These are phyloP conservation scores for Hippopotamyrus pictus DNA, from an alignment of 2,797 vertebrate genomes.

Conservation along the genomic window DNA sequence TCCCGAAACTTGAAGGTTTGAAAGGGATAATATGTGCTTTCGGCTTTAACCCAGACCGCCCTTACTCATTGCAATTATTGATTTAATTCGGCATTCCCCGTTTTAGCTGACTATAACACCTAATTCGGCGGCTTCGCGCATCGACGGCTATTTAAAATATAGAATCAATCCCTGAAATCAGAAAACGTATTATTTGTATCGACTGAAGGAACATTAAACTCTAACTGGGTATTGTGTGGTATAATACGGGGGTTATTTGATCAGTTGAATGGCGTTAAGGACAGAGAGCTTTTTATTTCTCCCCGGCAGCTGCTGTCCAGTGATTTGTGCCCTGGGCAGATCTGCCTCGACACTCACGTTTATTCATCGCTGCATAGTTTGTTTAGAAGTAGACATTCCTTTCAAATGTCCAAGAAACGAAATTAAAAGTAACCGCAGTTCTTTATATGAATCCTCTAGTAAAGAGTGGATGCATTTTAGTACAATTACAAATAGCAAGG, in stretches of 20 bases:
- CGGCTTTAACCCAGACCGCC: background rate
- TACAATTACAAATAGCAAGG: background rate
- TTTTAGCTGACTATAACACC: background rate
- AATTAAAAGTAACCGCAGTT: background rate
- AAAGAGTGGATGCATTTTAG: background rate
- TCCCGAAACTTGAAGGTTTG: background rate
- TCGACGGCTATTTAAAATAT: background rate
- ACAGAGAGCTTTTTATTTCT: background rate
- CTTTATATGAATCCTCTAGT: background rate
- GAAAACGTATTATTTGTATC: constrained; percentile 6
- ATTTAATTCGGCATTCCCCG: background rate
- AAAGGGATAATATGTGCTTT: constrained; percentile 1
- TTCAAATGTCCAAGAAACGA: background rate
- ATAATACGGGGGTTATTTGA: background rate
- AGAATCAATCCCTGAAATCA: background rate
- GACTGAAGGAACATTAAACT: background rate
- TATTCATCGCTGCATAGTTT: background rate
- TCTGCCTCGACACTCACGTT: background rate
- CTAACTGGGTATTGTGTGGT: background rate
- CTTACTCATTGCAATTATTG: constrained; percentile 1
- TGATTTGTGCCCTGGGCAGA: background rate
- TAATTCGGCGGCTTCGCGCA: background rate
- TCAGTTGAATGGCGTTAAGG: background rate
- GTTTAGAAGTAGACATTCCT: constrained; percentile 1
- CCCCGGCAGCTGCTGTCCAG: background rate